These are phyloP conservation scores for Corythornis leucogaster DNA, from an alignment of 2,797 vertebrate species.

Conservation along the genomic window DNA sequence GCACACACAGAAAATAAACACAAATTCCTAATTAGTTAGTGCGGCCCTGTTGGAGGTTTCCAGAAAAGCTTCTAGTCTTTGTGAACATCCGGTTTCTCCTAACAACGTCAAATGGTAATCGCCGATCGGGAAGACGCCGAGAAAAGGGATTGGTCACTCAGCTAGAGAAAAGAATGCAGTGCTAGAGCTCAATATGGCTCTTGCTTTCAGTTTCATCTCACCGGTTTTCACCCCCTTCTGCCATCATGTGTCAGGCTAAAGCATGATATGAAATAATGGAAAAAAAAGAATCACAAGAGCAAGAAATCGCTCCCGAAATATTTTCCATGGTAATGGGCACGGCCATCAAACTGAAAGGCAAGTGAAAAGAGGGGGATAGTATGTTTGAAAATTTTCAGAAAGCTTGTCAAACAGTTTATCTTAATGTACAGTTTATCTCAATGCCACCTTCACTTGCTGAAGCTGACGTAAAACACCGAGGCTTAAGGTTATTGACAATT, in stretches of 20 bases:
- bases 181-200: background rate
- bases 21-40: background rate
- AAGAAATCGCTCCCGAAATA: background rate
- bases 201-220: background rate
- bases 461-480: background rate
- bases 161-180: background rate
- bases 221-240: conserved; percentile 20
- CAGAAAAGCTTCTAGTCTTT: background rate
- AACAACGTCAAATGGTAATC: background rate
- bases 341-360: background rate
- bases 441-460: background rate
- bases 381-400: background rate
- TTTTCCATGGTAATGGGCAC: background rate
- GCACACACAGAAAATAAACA: background rate
- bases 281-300: background rate
- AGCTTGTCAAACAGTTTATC: background rate
- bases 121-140: background rate
- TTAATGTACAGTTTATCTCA: background rate
- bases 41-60: background rate
- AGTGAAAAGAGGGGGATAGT: background rate
- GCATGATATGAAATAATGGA: background rate
- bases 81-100: background rate
- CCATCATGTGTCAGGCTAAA: background rate
- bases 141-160: background rate
- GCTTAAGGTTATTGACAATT: background rate